Evolutionary conservation across 2,797 vertebrate genomes (phyloP).

Genomic region (Caiman crocodilus): DNA sequence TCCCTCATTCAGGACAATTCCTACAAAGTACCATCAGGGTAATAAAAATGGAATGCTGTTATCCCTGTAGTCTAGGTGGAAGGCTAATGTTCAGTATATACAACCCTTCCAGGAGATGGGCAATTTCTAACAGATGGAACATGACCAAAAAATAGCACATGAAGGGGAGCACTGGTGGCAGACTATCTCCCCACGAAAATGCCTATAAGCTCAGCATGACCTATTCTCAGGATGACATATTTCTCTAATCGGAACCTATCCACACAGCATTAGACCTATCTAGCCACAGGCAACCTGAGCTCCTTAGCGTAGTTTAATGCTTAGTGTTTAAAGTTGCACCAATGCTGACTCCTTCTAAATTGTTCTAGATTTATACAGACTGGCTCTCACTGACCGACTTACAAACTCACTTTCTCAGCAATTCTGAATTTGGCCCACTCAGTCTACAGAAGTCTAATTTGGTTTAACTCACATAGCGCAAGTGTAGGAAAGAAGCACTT

Average conservation of each 20-base stretch:
- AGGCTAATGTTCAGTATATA: accelerated
- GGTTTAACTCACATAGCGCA: background rate
- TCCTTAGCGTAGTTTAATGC: conserved; percentile 55
- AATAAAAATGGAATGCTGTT: background rate
- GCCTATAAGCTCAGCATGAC: background rate
- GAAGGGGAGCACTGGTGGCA: background rate
- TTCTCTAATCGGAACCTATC: conserved; percentile 53
- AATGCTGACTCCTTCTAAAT: background rate
- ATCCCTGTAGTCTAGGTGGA: accelerated
- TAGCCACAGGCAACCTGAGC: conserved; percentile 52
- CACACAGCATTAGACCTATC: background rate
- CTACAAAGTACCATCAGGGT: accelerated
- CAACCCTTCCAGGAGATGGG: background rate
- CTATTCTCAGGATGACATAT: background rate
- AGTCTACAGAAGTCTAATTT: background rate
- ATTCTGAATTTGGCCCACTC: background rate
- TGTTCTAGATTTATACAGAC: conserved; percentile 11
- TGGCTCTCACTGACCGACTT: background rate
- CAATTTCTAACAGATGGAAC: background rate
- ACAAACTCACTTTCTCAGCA: background rate
- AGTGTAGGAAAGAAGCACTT: background rate
- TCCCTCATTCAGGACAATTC: background rate
- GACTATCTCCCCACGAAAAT: background rate
- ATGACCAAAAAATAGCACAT: background rate
- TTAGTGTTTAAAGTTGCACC: background rate